Base-by-base conservation (phyloP, 2,113 vertebrate genomes). In the Equus przewalskii region DNA sequence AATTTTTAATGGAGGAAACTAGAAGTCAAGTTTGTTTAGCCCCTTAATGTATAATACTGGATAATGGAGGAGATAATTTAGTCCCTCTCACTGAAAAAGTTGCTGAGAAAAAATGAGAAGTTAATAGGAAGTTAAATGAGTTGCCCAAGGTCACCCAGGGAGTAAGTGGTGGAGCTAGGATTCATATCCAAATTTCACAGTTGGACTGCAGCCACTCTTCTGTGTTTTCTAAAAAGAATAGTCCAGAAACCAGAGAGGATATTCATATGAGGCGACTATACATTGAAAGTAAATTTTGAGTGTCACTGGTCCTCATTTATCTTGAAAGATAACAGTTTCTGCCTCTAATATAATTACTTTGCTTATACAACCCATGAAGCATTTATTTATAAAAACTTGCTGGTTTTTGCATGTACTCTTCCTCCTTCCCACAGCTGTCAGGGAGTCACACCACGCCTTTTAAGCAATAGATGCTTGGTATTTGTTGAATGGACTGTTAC, bases 341-440 rank as follows among this genome's bases (percentile, higher is more conserved):
- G 41, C n/a, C 44, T 86, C 62, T 93, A 80, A 83, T 93, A 36
- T 28, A 89, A 73, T 21, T 80, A 86, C 7, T 72, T 93, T 93
- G 36, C 75, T 87, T 94, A 79, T 90, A 89, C 46, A 95, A 90
- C 41, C 69, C 21, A 6, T 12, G 36, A 80, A 60, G 30, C n/a
- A 51, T 75, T 95, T 84, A 79, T 76, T 87, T 89, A 21, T 80
- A 56, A 83, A 80, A 97, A 79, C 67, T 30, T 70, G 26, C 60
- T 83, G 6, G 5, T 22, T 46, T 89, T 86, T 79, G 15, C 46
- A 78, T 5, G 1, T 26, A 51, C 10, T 26, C 10, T 24, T 89
- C 65, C 58, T 91, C 44, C 51, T 95, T 67, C 24, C 51, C n/a
- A 64, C 51, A 8, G 13, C 51, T 88, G 41, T 69, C 15, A 19